Conservation (phyloP, 2,888 invertebrate species). For the Thelaira solivaga region DNA sequence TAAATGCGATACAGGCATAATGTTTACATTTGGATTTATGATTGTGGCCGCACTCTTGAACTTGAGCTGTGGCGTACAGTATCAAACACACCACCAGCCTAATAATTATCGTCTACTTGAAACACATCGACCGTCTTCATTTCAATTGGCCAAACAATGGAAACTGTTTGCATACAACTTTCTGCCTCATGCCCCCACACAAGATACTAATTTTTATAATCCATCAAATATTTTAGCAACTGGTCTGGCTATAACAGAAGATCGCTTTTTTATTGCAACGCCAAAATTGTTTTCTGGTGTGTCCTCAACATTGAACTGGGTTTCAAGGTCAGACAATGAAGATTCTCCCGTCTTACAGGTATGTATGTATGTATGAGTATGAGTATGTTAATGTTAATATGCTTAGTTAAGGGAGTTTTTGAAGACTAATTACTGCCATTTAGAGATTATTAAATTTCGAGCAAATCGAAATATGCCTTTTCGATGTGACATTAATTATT, state of each 20-base stretch:
- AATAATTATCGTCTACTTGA: constrained; percentile 36
- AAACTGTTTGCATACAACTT: constrained; percentile 83
- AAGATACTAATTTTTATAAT: constrained; percentile 78
- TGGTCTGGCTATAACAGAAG: constrained; percentile 85
- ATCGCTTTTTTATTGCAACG: constrained; percentile 85
- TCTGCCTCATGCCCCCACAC: constrained; percentile 80
- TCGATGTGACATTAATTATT: no score
- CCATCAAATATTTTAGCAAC: constrained; percentile 87
- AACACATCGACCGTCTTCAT: constrained; percentile 45
- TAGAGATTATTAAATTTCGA: no score
- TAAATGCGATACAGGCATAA: constrained; percentile 27
- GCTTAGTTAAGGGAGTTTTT: background rate
- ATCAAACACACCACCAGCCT: constrained; percentile 17
- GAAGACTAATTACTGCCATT: no score
- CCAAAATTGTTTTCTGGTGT: constrained; percentile 87
- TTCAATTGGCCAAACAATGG: constrained; percentile 85
- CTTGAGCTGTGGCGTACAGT: constrained; percentile 49
- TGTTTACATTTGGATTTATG: constrained; percentile 38
- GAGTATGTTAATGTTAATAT: background rate
- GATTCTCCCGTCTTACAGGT: constrained; percentile 85
- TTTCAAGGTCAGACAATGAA: constrained; percentile 82
- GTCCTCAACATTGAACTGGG: constrained; percentile 84
- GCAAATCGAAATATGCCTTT: no score
- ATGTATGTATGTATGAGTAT: constrained; percentile 54
- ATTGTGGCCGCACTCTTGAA: constrained; percentile 50